Conservation (phyloP, 2,888 invertebrate genomes). For the Carpatolechia fugitivella region DNA sequence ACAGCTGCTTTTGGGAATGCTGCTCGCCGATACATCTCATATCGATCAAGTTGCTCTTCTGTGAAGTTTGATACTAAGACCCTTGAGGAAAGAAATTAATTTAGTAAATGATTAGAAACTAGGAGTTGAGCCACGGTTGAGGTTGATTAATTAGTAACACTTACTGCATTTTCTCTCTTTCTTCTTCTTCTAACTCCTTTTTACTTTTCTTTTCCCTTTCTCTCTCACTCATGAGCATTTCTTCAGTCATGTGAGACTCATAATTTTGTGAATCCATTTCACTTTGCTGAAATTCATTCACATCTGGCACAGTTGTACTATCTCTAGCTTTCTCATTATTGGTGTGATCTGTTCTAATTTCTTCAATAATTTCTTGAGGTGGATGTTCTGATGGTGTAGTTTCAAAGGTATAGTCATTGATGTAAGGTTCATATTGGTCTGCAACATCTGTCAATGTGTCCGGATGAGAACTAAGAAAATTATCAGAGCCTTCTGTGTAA, state of each 20-base stretch:
- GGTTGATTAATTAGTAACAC: too few relatives aligned
- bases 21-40: conserved; percentile 98
- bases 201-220: conserved; percentile 86
- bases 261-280: conserved; percentile 40
- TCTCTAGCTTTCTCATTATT: conserved; percentile 26
- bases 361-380: conserved; percentile 30
- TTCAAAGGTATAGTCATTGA: conserved; percentile 65
- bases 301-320: conserved; percentile 35
- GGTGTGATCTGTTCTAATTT: conserved; percentile 35
- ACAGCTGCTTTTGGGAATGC: conserved; percentile 99
- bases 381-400: conserved; percentile 32
- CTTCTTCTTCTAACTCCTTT: conserved; percentile 94
- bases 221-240: conserved; percentile 70
- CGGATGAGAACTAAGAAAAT: conserved; percentile 50
- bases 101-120: too few relatives aligned
- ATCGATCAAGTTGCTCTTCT: conserved; percentile 97
- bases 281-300: conserved; percentile 54
- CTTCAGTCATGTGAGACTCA: conserved; percentile 62
- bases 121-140: too few relatives aligned
- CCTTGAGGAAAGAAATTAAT: conserved; percentile 76
- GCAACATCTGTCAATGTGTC: conserved; percentile 49
- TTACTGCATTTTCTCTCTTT: conserved; percentile 97
- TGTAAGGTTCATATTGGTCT: conserved; percentile 63
- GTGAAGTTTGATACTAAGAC: conserved; percentile 99
- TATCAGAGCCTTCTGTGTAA: conserved; percentile 60